Conservation (phyloP, 2,797 vertebrate species). For the Hylomyscus alleni region DNA sequence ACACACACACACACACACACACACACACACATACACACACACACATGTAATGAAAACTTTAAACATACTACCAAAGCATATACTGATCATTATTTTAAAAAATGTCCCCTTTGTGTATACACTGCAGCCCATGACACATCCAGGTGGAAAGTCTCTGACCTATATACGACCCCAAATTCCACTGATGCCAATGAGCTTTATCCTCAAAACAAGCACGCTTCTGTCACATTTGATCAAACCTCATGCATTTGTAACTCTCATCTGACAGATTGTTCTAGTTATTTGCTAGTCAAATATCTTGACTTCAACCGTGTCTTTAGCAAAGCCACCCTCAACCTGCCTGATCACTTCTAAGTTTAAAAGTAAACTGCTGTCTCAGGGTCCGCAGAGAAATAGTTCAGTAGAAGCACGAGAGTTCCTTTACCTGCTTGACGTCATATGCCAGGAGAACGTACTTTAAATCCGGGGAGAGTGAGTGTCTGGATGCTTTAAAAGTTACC, state of each 20-base stretch:
- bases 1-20: neutral
- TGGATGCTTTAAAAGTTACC: conserved; percentile 97
- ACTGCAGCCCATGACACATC: neutral
- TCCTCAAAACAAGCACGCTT: neutral
- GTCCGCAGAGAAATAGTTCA: neutral
- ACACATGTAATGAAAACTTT: neutral
- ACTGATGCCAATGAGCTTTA: neutral
- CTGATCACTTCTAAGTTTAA: neutral
- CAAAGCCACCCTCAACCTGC: neutral
- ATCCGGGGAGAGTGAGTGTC: conserved; percentile 96
- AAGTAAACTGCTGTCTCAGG: neutral
- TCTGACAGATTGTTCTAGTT: neutral
- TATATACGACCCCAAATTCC: neutral
- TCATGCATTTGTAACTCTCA: neutral
- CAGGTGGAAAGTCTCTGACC: neutral
- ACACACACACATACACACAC: neutral
- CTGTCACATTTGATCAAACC: neutral
- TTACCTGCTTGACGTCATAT: conserved; percentile 97
- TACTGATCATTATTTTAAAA: neutral
- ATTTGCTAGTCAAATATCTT: neutral
- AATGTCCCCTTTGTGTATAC: neutral
- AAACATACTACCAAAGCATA: neutral
- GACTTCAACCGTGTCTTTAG: neutral
- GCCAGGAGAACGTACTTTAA: conserved; percentile 97
- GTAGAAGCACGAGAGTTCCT: conserved; percentile 6